These are phyloP conservation scores for Leptinotarsa juncta DNA, from an alignment of 2,888 invertebrate species.

Conservation along the genomic window DNA sequence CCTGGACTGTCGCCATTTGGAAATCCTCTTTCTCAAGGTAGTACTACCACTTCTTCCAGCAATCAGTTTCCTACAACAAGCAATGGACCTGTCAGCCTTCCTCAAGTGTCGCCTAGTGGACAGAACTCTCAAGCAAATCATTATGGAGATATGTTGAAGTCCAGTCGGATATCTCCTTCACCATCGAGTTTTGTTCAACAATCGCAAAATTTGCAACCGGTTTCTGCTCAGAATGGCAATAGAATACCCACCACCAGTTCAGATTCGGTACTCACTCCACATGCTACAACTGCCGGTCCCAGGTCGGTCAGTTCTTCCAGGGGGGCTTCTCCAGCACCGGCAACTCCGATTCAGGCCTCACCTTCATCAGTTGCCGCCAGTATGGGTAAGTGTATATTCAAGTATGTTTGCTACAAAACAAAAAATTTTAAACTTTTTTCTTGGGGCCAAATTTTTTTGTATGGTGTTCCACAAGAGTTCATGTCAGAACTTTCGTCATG, in stretches of 20 bases:
- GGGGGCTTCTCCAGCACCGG: conserved; percentile 69
- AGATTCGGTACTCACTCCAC: conserved; percentile 68
- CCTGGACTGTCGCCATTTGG: conserved; percentile 80
- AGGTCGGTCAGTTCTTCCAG: conserved; percentile 73
- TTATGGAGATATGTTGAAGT: conserved; percentile 72
- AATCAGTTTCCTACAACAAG: conserved; percentile 64
- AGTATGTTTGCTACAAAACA: too few species aligned
- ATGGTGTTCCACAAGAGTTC: too few species aligned
- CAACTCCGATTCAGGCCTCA: conserved; percentile 63
- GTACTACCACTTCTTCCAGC: conserved; percentile 52
- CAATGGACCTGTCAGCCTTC: conserved; percentile 65
- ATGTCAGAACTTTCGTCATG: too few species aligned
- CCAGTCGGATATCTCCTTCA: conserved; percentile 66
- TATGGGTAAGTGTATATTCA: conserved; percentile 61
- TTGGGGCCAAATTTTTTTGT: too few species aligned
- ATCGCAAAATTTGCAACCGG: conserved; percentile 51
- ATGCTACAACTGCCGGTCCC: conserved; percentile 71
- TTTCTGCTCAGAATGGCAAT: conserved; percentile 60
- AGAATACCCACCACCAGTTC: conserved; percentile 58
- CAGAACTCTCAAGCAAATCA: conserved; percentile 64
- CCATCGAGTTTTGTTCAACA: conserved; percentile 60
- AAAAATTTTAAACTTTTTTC: too few species aligned
- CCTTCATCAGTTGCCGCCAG: conserved; percentile 63
- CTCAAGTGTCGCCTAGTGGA: conserved; percentile 63
- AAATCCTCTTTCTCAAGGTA: conserved; percentile 68